Evolutionary conservation across 1,140 invertebrate species (phyloP).

Genomic region (Trigoniulus corallinus): DNA sequence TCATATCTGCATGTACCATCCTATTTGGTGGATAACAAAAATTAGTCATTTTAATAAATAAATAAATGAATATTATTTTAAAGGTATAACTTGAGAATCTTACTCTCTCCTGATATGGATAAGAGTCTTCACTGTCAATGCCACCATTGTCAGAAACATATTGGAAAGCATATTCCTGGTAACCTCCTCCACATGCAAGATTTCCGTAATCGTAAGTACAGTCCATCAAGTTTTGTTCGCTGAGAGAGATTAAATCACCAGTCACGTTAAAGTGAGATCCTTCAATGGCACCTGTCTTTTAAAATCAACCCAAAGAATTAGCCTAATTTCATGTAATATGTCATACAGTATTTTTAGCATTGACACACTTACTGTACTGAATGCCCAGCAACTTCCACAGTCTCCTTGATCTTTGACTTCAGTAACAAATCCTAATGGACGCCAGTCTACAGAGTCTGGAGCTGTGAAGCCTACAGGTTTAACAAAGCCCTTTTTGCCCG

Average conservation of each 20-base stretch:
- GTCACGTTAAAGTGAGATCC: slow-evolving; percentile 30
- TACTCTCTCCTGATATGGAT: slow-evolving; percentile 27
- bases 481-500: background rate
- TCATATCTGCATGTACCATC: background rate
- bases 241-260: slow-evolving; percentile 25
- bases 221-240: slow-evolving; percentile 14
- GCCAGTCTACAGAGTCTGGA: slow-evolving; percentile 22
- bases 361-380: background rate
- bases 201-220: slow-evolving; percentile 30
- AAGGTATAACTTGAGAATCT: too few species aligned
- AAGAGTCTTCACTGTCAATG: slow-evolving; percentile 36
- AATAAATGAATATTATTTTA: too few species aligned
- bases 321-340: too few species aligned
- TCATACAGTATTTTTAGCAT: too few species aligned
- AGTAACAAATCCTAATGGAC: slow-evolving; percentile 23
- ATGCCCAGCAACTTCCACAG: background rate
- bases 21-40: background rate
- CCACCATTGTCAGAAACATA: slow-evolving; percentile 43
- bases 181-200: slow-evolving; percentile 48
- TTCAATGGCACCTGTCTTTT: slow-evolving; percentile 31
- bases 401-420: slow-evolving; percentile 28
- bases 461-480: background rate
- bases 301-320: background rate
- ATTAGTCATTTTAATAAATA: background rate
- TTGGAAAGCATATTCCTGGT: slow-evolving; percentile 41